Evolutionary conservation across 2,113 vertebrate species (phyloP).

Genomic region (Typhlomys cinereus): DNA sequence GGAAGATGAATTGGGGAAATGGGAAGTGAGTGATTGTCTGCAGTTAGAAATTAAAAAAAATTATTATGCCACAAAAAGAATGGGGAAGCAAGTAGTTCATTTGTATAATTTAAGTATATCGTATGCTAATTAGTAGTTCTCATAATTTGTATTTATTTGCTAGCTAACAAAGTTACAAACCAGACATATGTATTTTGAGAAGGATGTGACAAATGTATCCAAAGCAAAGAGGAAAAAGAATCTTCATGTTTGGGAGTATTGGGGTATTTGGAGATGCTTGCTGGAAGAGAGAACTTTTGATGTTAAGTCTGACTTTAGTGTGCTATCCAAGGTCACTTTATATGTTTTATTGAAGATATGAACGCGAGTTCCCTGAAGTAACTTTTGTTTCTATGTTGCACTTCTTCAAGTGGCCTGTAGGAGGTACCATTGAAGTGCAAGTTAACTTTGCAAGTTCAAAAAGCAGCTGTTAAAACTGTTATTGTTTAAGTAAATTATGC

Average conservation of each 20-base stretch:
- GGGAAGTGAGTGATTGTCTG: not conserved
- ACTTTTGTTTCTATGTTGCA: conserved; percentile 15
- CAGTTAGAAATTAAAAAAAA: not conserved
- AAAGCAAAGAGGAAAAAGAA: conserved; percentile 35
- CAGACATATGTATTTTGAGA: not conserved
- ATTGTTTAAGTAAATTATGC: not conserved
- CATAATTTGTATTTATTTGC: not conserved
- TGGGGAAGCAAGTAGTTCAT: not conserved
- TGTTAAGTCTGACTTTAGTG: conserved; percentile 54
- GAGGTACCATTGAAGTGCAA: not conserved
- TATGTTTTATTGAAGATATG: conserved; percentile 58
- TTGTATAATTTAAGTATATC: not conserved
- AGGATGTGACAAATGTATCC: not conserved
- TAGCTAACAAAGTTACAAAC: not conserved
- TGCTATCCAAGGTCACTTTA: conserved; percentile 27
- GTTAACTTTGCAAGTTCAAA: not conserved
- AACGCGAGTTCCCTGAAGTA: conserved; percentile 23
- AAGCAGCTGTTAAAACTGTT: conserved; percentile 4
- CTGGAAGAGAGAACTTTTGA: not conserved
- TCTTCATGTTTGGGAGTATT: not conserved
- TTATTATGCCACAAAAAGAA: not conserved
- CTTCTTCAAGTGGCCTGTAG: not conserved
- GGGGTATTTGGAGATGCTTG: not conserved
- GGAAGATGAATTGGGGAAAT: not conserved
- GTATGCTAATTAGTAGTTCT: not conserved